These are phyloP conservation scores for Triops cancriformis DNA, from an alignment of 1,140 invertebrate genomes.

Conservation along the genomic window DNA sequence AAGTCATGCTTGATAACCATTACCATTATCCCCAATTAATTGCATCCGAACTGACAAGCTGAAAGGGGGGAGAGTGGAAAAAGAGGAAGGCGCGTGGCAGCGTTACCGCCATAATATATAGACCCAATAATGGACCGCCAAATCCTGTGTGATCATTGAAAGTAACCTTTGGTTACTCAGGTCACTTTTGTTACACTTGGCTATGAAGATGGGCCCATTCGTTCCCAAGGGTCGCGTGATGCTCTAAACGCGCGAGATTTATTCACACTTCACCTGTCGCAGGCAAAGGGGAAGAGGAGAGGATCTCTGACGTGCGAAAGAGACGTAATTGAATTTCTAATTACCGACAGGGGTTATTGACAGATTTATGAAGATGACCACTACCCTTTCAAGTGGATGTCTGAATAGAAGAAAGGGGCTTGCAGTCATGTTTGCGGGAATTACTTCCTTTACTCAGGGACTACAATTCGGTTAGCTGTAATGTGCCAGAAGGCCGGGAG, in stretches of 20 bases:
- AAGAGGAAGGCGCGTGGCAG: slow-evolving; percentile 3
- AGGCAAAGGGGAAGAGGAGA: background rate
- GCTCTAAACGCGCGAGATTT: background rate
- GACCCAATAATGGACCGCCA: background rate
- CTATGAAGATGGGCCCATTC: slow-evolving; percentile 3
- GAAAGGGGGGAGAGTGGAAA: background rate
- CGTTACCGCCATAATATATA: background rate
- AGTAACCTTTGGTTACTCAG: background rate
- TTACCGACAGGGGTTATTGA: background rate
- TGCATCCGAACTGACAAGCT: slow-evolving; percentile 1
- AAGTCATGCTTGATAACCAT: background rate
- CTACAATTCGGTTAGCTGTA: background rate
- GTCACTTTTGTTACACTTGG: slow-evolving; percentile 5
- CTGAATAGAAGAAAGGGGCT: background rate
- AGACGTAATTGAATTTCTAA: slow-evolving; percentile 3
- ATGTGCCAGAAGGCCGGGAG: no score
- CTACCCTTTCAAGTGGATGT: background rate
- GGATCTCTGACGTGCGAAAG: background rate
- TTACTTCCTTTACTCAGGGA: background rate
- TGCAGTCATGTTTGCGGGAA: background rate
- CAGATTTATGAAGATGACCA: slow-evolving; percentile 14
- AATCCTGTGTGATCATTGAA: background rate
- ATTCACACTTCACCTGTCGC: slow-evolving; percentile 10
- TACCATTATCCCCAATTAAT: slow-evolving; percentile 11
- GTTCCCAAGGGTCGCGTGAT: background rate